phyloP scores from a whole-genome alignment of 2,797 vertebrate genomes.

The Lacerta bilineata region DNA sequence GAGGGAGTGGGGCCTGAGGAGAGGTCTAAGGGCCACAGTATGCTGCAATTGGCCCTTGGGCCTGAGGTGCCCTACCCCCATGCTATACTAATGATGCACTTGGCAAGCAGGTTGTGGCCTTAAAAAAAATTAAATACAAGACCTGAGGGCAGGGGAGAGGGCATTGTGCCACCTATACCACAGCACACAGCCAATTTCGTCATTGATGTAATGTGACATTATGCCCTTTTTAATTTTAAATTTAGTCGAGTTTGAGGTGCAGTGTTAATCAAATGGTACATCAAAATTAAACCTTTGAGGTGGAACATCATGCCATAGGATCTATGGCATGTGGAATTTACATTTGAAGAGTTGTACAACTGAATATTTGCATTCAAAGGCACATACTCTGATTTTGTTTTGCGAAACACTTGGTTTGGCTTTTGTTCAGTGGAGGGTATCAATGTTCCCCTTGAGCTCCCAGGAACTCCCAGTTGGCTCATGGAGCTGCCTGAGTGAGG shows the following conservation, averaged over 20 bases:
- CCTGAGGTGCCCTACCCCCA: no score
- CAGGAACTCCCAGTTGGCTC: background rate
- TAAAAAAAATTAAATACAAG: no score
- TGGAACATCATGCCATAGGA: background rate
- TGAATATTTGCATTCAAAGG: background rate
- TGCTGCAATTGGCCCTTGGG: no score
- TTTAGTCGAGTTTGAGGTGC: background rate
- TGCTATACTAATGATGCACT: no score
- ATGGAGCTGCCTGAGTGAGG: background rate
- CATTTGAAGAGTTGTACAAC: background rate
- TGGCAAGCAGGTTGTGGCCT: no score
- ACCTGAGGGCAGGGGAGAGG: no score
- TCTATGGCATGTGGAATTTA: background rate
- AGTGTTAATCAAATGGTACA: background rate
- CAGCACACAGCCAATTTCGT: background rate
- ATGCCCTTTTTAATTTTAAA: background rate
- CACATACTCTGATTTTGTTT: background rate
- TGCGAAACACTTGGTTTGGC: background rate
- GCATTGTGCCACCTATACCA: no score
- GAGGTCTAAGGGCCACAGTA: no score
- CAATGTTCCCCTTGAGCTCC: background rate
- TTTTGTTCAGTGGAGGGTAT: background rate
- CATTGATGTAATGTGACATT: background rate
- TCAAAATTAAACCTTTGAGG: background rate
- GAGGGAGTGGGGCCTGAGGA: no score